Evolutionary conservation across 2,888 invertebrate species (phyloP), one percentile per base, ranked within the genome.

Genomic region (Dorcus hopei): DNA sequence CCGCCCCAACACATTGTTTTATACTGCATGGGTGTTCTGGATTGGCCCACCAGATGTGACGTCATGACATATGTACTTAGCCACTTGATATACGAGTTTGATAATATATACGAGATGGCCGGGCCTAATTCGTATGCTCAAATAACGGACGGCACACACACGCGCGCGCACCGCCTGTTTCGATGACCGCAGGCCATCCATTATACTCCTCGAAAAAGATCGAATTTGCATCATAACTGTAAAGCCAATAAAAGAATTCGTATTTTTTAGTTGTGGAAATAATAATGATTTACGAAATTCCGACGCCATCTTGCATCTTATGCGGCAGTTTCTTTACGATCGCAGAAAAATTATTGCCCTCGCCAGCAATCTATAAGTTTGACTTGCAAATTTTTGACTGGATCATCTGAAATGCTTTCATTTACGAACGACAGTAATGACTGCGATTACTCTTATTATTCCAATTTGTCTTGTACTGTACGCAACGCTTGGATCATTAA

Each of bases 11-110:
- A 52, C 61, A 56, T 62, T 61, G 59, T 57, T 57, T 51, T 58
- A 57, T 58, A 56, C 61, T 57, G 57, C 61, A 61, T 64, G 66
- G 63, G 62, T 64, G 63, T 67, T 64, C 64, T 50, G 57, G 62
- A 62, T 66, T 65, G 66, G 65, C 64, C 63, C 62, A 64, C 54
- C 58, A 57, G 58, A 51, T 38, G 49, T 57, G 60, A 63, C 67
- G 64, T 67, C 65, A 62, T 53, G 59, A 64, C 65, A 61, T 63
- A 58, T 67, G 66, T 68, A 67, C 65, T 67, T 66, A 65, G 61
- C 63, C 60, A 62, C 61, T 63, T 67, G 66, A 68, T 67, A 65
- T 67, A 68, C 62, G 62, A 59, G 61, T 61, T 61, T 65, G 64
- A 65, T 65, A 65, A 64, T 59, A 58, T 63, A 62, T 61, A 59